Percentiles rank a stretch among this genome's conserved stretches.
Evolutionary conservation across 2,797 vertebrate genomes (phyloP).

Genomic region (Antennarius maculatus): DNA sequence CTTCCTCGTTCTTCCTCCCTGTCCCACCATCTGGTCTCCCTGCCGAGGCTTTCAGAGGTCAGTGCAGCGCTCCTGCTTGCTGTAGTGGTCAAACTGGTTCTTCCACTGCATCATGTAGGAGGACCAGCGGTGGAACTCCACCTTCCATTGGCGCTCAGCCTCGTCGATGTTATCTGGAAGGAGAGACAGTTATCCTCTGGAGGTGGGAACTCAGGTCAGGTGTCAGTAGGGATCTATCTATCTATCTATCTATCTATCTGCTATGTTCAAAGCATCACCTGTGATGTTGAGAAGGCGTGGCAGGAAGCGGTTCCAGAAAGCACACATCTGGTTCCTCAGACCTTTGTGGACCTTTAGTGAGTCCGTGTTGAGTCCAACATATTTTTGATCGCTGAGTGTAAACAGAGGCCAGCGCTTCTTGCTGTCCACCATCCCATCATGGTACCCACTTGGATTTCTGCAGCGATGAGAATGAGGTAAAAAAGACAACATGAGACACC

Average conservation of each 20-base stretch:
- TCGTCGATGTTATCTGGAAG: conserved; percentile 90
- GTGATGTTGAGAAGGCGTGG: conserved; percentile 92
- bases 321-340: conserved; percentile 88
- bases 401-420: conserved; percentile 86
- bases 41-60: conserved; percentile 82
- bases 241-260: too few relatives aligned
- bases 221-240: too few relatives aligned
- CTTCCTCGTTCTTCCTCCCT: conserved; percentile 31
- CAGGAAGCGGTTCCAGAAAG: conserved; percentile 93
- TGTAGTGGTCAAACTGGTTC: conserved; percentile 96
- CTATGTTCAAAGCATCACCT: conserved; percentile 72
- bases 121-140: conserved; percentile 95
- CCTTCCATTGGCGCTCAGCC: conserved; percentile 94
- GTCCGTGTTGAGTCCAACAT: conserved; percentile 84
- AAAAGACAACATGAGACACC: neutral
- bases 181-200: too few relatives aligned
- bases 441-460: conserved; percentile 87
- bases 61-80: conserved; percentile 93
- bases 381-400: conserved; percentile 83
- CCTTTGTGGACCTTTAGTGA: conserved; percentile 84
- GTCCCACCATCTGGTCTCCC: conserved; percentile 9
- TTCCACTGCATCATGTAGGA: conserved; percentile 98
- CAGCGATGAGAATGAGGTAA: neutral
- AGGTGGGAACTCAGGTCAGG: too few relatives aligned
- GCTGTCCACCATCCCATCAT: conserved; percentile 73